Evolutionary conservation across 2,113 vertebrate species (phyloP).

Genomic region (Uria lomvia): DNA sequence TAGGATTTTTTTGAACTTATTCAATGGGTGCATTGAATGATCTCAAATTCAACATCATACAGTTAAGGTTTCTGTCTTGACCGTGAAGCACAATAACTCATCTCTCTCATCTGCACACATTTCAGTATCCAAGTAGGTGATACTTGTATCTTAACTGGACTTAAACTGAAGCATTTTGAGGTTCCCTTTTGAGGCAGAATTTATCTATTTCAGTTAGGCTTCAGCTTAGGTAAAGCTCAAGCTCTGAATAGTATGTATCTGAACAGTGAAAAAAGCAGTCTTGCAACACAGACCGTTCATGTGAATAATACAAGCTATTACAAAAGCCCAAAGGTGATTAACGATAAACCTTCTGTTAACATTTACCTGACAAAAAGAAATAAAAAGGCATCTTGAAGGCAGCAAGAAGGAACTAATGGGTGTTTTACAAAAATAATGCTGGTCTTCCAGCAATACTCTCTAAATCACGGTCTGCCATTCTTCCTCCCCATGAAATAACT

Average conservation of each 20-base stretch:
- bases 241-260: neutral
- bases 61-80: neutral
- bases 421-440: neutral
- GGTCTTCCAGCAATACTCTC: neutral
- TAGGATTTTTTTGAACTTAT: neutral
- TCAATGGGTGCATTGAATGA: neutral
- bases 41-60: neutral
- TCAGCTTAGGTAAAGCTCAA: neutral
- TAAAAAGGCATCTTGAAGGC: neutral
- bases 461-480: neutral
- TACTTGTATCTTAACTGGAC: neutral
- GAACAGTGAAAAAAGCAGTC: neutral
- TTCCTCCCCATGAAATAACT: neutral
- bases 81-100: neutral
- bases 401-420: neutral
- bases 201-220: neutral
- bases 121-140: neutral
- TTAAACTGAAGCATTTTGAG: neutral
- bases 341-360: neutral
- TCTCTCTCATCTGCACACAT: neutral
- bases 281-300: neutral
- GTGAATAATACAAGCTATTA: neutral
- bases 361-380: neutral
- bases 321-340: neutral
- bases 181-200: neutral